These are phyloP conservation scores for Leucophenga maculata DNA, from an alignment of 2,888 invertebrate species.

Conservation along the genomic window DNA sequence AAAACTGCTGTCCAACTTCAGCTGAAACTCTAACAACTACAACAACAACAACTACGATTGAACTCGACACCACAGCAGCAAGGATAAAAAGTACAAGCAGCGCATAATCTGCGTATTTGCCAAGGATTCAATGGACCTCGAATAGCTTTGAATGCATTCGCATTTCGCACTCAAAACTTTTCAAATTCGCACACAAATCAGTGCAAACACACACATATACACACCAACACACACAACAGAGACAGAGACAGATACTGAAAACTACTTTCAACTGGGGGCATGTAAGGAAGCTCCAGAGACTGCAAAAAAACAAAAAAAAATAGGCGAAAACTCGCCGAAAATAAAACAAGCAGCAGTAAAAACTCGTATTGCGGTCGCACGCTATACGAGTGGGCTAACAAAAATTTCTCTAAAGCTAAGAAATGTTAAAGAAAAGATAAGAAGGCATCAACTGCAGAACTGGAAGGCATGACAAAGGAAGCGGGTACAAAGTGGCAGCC, in stretches of 20 bases:
- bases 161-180: slow-evolving; percentile 51
- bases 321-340: slow-evolving; percentile 5
- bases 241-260: too few relatives aligned
- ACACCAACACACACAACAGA: slow-evolving; percentile 18
- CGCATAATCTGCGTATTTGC: slow-evolving; percentile 44
- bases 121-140: slow-evolving; percentile 43
- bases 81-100: not conserved
- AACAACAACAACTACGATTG: not conserved
- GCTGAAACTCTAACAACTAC: slow-evolving; percentile 11
- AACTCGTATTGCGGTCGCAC: too few relatives aligned
- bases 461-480: too few relatives aligned
- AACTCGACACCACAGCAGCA: too few relatives aligned
- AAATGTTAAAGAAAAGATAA: too few relatives aligned
- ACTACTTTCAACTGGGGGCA: too few relatives aligned
- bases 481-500: too few relatives aligned
- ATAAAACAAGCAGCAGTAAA: not conserved
- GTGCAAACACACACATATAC: slow-evolving; percentile 26
- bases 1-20: slow-evolving; percentile 53
- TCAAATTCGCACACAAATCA: slow-evolving; percentile 42
- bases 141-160: slow-evolving; percentile 45
- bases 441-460: too few relatives aligned
- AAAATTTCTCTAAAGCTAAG: too few relatives aligned
- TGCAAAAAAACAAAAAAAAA: slow-evolving; percentile 8
- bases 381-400: too few relatives aligned
- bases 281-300: not conserved